Conservation (phyloP, 2,888 invertebrate genomes). For the Priocnemis perturbator region DNA sequence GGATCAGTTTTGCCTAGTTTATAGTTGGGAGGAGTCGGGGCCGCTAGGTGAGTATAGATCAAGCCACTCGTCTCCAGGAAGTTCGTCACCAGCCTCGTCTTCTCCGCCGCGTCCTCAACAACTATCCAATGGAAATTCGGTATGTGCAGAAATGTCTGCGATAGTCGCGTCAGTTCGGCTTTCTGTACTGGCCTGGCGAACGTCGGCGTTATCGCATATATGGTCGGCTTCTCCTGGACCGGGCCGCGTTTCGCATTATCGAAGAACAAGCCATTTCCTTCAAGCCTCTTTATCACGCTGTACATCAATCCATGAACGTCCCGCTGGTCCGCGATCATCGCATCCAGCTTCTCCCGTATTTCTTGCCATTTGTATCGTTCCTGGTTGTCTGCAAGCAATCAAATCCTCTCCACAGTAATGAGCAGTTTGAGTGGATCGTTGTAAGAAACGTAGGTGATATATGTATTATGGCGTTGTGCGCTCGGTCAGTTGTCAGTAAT, state of each 20-base stretch:
- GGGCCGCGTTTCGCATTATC: neutral
- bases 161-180: constrained; percentile 93
- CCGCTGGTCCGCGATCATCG: constrained; percentile 30
- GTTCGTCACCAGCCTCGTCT: constrained; percentile 83
- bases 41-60: constrained; percentile 83
- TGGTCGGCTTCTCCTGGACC: constrained; percentile 77
- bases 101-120: constrained; percentile 88
- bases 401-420: neutral
- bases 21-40: constrained; percentile 83
- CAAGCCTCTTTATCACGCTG: constrained; percentile 37
- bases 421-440: too few relatives aligned
- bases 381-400: constrained; percentile 40
- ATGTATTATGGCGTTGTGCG: too few relatives aligned
- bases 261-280: constrained; percentile 28
- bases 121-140: constrained; percentile 95
- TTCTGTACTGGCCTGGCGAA: constrained; percentile 92
- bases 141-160: constrained; percentile 90
- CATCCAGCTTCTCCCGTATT: constrained; percentile 26
- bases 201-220: constrained; percentile 96
- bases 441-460: too few relatives aligned
- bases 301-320: constrained; percentile 25
- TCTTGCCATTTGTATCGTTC: constrained; percentile 45
- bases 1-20: constrained; percentile 83
- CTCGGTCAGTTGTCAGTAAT: too few relatives aligned
- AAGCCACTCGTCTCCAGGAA: constrained; percentile 83